These are phyloP conservation scores for Lumbricus terrestris DNA, from an alignment of 2,888 invertebrate genomes.

Conservation along the genomic window DNA sequence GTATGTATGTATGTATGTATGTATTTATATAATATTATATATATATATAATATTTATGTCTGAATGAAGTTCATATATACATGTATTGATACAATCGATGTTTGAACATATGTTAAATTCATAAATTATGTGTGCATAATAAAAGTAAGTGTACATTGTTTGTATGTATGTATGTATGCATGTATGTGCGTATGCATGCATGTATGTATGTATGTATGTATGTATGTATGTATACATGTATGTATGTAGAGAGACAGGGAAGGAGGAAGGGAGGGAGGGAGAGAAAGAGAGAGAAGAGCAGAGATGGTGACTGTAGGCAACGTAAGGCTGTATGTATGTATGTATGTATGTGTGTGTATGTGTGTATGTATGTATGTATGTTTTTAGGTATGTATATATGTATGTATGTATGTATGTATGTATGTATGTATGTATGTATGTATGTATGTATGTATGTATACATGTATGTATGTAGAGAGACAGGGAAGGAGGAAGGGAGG, in stretches of 20 bases:
- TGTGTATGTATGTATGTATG: no score
- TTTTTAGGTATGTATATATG: background rate
- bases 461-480: background rate
- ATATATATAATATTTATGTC: no score
- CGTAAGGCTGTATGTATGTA: background rate
- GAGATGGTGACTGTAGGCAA: background rate
- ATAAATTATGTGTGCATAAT: background rate
- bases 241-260: background rate
- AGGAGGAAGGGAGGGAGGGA: background rate
- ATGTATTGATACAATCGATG: no score
- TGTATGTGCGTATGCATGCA: background rate
- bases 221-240: background rate
- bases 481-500: background rate
- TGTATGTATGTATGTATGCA: background rate
- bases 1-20: no score
- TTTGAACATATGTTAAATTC: no score
- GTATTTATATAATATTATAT: no score
- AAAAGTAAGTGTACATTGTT: no score
- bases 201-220: background rate
- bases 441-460: no score
- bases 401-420: no score
- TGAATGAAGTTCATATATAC: no score
- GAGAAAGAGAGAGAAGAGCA: background rate
- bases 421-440: no score
- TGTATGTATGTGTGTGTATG: no score